A percentile compares a stretch with the other conserved stretches of the same genome.
Conservation (phyloP, 2,888 invertebrate genomes). For the Mythimna lalbum region DNA sequence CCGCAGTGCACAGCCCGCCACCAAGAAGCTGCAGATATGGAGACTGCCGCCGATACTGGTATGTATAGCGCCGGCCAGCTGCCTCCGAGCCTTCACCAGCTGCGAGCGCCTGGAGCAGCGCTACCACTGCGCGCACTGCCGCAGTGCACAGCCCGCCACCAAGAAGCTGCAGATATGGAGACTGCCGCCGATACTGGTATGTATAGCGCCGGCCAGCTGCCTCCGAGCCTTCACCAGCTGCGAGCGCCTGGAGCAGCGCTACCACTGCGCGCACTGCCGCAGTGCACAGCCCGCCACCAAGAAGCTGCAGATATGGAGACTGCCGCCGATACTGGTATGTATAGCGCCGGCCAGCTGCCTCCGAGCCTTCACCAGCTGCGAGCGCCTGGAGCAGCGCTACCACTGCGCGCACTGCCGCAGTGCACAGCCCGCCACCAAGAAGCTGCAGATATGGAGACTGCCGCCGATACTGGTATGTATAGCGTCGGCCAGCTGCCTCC, state of each 20-base stretch:
- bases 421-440: constrained; percentile 96
- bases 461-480: constrained; percentile 93
- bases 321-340: constrained; percentile 94
- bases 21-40: constrained; percentile 98
- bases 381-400: constrained; percentile 96
- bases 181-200: constrained; percentile 94
- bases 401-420: constrained; percentile 96
- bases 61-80: constrained; percentile 89
- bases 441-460: constrained; percentile 97
- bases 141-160: constrained; percentile 95
- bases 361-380: constrained; percentile 96
- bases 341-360: constrained; percentile 92
- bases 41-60: constrained; percentile 95
- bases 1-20: constrained; percentile 95
- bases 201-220: constrained; percentile 91
- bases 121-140: constrained; percentile 96
- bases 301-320: constrained; percentile 97
- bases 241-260: constrained; percentile 96
- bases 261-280: constrained; percentile 96
- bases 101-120: constrained; percentile 96
- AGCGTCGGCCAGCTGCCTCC: not conserved
- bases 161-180: constrained; percentile 98
- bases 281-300: constrained; percentile 96
- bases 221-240: constrained; percentile 96
- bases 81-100: constrained; percentile 96